Evolutionary conservation across 2,797 vertebrate species (phyloP), one percentile per base, ranked within the genome.

Genomic region (Orestias chungarensis): DNA sequence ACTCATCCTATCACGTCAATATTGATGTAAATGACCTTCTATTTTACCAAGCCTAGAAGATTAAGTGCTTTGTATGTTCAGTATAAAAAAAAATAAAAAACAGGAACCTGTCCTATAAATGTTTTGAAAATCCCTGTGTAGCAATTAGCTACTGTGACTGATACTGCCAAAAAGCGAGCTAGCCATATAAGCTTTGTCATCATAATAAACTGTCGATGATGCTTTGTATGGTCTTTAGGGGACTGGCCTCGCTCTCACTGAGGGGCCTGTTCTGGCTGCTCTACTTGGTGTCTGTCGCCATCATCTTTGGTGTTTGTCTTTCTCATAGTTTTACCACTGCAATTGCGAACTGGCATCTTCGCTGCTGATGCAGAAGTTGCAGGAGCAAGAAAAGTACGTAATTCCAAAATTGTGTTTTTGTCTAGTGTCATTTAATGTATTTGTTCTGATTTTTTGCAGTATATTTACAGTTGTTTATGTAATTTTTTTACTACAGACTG

Each of bases 101-200:
- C 35, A 42, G 2, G 59, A 42, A 42, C 23, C 23, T n/a, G 25
- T 62, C 23, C 38, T 40, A 62, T 62, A 25, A 62, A 62, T 62
- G 23, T 25, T 42, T 62, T 38, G 42, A 40, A 62, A 62, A 62
- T 62, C 59, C 59, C 59, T 42, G 23, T 62, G 35, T 42, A 42
- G 59, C 38, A 62, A 62, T 47, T 46, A 66, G 42, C 29, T 66
- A 12, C 42, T 31, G 43, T 66, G 64, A 47, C 64, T 46, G 29
- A 66, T 66, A 47, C 27, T 20, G 27, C 64, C 44, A 66, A 66
- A 66, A 31, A 66, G 43, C 42, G 47, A 31, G 43, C 27, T 31
- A 46, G 18, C 18, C 64, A 66, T 46, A 66, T 42, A 66, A 47
- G 64, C 44, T 31, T 66, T 66, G 43, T 66, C 44, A 23, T 66